Evolutionary conservation across 1,140 invertebrate genomes (phyloP).

Genomic region (Metopolophium dirhodum): DNA sequence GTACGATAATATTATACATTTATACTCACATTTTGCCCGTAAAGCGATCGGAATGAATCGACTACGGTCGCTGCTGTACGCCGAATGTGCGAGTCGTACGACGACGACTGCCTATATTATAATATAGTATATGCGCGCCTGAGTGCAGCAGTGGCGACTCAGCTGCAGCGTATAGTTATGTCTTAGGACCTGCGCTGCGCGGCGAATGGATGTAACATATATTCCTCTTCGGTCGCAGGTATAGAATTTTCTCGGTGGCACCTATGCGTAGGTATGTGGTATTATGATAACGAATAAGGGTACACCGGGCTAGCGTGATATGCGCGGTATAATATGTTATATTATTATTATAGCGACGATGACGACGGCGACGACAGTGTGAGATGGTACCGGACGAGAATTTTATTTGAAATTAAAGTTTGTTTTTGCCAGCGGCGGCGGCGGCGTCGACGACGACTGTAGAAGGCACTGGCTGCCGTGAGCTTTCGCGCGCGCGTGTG

Average conservation of each 20-base stretch:
- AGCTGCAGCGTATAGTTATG: not conserved
- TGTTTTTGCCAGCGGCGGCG: not conserved
- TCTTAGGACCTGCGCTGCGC: not conserved
- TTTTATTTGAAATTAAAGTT: not conserved
- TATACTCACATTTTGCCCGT: conserved; percentile 43
- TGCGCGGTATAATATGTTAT: not conserved
- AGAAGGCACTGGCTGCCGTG: conserved; percentile 33
- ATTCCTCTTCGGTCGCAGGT: not conserved
- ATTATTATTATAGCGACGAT: not conserved
- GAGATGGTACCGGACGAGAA: not conserved
- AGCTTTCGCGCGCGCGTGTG: conserved; percentile 27
- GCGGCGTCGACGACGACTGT: not conserved
- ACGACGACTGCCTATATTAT: not conserved
- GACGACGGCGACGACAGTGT: not conserved
- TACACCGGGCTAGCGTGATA: not conserved
- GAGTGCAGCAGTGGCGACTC: not conserved
- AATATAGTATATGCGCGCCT: not conserved
- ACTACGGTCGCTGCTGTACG: not conserved
- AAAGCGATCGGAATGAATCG: not conserved
- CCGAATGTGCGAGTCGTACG: not conserved
- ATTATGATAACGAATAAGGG: not conserved
- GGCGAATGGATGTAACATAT: not conserved
- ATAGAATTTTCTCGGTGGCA: not conserved
- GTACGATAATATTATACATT: not conserved
- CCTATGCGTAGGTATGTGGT: not conserved